phyloP scores from a whole-genome alignment of 2,797 vertebrate species.

The Ctenochaetus hawaiiensis region DNA sequence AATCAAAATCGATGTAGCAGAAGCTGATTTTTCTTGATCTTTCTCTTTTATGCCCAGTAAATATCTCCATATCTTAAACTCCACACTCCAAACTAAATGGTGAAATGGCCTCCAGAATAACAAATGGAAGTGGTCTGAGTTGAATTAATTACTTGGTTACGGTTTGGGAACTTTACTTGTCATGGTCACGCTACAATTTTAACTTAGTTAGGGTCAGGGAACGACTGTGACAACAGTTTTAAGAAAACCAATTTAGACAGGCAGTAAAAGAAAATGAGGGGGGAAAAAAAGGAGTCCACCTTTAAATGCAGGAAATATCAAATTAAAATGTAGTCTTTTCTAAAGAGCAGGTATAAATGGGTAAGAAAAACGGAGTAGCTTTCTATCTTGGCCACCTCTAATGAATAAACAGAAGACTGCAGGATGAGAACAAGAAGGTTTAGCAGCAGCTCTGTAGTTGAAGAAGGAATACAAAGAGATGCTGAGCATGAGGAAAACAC shows the following conservation, averaged over 20 bases:
- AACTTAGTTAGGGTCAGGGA: neutral
- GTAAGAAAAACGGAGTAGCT: conserved; percentile 6
- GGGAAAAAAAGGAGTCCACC: neutral
- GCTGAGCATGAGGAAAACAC: conserved; percentile 40
- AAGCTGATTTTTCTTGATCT: neutral
- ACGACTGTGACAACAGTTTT: neutral
- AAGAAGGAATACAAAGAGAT: conserved; percentile 50
- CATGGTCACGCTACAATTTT: neutral
- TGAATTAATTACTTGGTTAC: conserved; percentile 11
- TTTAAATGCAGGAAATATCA: neutral
- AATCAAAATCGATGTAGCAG: neutral
- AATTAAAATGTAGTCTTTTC: conserved; percentile 3
- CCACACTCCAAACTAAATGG: neutral
- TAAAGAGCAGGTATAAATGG: conserved; percentile 7
- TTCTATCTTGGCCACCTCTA: conserved; percentile 41
- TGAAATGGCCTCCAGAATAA: no score
- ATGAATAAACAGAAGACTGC: conserved; percentile 39
- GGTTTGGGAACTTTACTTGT: neutral
- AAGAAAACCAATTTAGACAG: neutral
- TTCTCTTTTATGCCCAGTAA: neutral
- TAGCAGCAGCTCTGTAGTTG: conserved; percentile 26
- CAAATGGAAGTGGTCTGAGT: neutral
- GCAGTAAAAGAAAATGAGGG: neutral
- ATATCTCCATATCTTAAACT: neutral
- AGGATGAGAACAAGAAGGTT: no score